Conservation (phyloP, 2,888 invertebrate species). For the Cerceris rybyensis region DNA sequence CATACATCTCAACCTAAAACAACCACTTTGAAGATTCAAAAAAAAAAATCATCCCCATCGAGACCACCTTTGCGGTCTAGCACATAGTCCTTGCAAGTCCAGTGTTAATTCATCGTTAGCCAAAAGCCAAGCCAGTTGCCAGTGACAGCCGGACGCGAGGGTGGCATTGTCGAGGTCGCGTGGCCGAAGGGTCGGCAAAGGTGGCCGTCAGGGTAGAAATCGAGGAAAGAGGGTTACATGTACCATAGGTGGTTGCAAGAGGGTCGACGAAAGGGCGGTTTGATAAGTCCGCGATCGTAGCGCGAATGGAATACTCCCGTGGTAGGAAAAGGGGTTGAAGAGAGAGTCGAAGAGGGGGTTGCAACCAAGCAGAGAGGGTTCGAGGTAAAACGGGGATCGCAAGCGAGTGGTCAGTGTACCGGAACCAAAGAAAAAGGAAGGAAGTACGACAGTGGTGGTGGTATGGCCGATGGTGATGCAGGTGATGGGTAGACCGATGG, state of each 20-base stretch:
- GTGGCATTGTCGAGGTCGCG: constrained; percentile 66
- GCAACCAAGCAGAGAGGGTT: neutral
- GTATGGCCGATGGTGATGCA: constrained; percentile 16
- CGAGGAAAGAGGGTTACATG: constrained; percentile 28
- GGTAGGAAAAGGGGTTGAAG: neutral
- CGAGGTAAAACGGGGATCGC: neutral
- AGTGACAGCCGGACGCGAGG: constrained; percentile 68
- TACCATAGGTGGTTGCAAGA: constrained; percentile 2
- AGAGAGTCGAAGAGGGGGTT: neutral
- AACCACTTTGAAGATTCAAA: no score
- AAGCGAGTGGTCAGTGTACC: constrained; percentile 43
- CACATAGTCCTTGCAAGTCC: constrained; percentile 38
- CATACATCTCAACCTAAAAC: no score
- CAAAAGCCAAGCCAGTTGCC: constrained; percentile 61
- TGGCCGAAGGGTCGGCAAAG: constrained; percentile 46
- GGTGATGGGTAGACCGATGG: constrained; percentile 18
- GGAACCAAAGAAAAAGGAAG: constrained; percentile 25
- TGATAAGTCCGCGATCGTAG: constrained; percentile 39
- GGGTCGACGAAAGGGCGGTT: constrained; percentile 26
- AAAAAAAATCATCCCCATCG: no score
- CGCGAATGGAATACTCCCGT: constrained; percentile 13
- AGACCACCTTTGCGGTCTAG: neutral
- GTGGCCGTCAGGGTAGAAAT: constrained; percentile 28
- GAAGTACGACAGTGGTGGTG: constrained; percentile 15
- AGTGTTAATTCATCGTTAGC: constrained; percentile 72